phyloP scores from a whole-genome alignment of 2,113 vertebrate genomes.

The Fulmarus glacialis region DNA sequence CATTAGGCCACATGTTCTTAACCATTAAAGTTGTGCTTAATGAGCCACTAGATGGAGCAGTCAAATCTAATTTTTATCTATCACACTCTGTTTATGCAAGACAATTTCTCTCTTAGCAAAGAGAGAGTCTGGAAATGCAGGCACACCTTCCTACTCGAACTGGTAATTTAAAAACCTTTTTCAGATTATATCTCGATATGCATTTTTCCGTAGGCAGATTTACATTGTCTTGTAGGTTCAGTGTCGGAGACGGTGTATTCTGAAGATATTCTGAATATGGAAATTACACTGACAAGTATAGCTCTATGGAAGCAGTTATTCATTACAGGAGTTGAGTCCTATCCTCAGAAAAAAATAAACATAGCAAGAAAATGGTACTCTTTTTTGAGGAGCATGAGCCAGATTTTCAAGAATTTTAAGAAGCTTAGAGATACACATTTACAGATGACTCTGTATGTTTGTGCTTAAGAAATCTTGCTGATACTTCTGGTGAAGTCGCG shows the following conservation, averaged over 20 bases:
- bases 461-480: background rate
- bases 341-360: background rate
- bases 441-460: background rate
- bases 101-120: background rate
- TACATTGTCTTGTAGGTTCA: background rate
- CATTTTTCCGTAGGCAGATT: background rate
- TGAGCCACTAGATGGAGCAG: conserved; percentile 37
- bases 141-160: background rate
- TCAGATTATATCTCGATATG: background rate
- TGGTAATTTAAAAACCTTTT: background rate
- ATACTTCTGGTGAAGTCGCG: background rate
- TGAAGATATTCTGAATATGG: background rate
- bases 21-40: background rate
- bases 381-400: background rate
- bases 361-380: background rate
- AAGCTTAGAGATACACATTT: background rate
- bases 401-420: background rate
- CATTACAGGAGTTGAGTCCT: background rate
- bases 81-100: background rate
- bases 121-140: background rate
- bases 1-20: background rate
- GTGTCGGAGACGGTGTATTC: background rate
- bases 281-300: background rate
- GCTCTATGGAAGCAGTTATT: background rate
- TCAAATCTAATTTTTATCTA: background rate